Evolutionary conservation across 2,113 vertebrate species (phyloP), one percentile per base, ranked within the genome.

Genomic region (Nycticorax nycticorax): DNA sequence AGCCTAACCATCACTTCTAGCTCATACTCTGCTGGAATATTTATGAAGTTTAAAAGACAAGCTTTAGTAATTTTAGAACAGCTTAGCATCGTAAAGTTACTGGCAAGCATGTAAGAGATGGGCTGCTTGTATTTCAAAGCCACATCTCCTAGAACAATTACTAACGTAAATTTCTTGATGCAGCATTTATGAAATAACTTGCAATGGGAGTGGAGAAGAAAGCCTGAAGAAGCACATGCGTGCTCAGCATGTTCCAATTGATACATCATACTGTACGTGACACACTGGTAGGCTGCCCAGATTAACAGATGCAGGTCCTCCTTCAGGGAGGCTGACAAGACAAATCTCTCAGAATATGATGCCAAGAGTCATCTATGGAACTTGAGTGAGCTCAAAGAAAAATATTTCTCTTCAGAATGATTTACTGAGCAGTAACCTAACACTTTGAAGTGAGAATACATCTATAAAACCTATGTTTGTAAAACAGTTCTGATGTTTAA

Each of bases 251-350:
- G 41, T 57, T 93, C 66, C 79, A 89, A 18, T 0, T 62, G 81
- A 88, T 26, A 68, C 35, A 89, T 69, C 79, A 47, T 3, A 53
- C 48, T 66, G 69, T 64, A 74, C 0, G 4, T 64, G 56, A 81
- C 78, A 81, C 78, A 22, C 68, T 91, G 80, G 71, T 81, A 71
- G 48, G 21, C 11, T 95, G 89, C 75, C 87, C 92, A 96, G 88
- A 89, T 68, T 59, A 92, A 66, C 71, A 83, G 91, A 97, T 91
- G 88, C 63, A 59, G 80, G 57, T 85, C 66, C 68, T 91, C 72
- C 86, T 93, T 94, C 76, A 64, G 68, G 85, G 75, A 90, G 78
- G 84, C 62, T 89, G 77, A 93, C 63, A 91, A 80, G 62, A 91
- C 50, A 71, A 89, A 97, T 92, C 66, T 80, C 62, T 43, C 43